A percentile compares a stretch with the other conserved stretches of the same genome.
Evolutionary conservation across 1,140 invertebrate genomes (phyloP).

Genomic region (Anastrepha obliqua): DNA sequence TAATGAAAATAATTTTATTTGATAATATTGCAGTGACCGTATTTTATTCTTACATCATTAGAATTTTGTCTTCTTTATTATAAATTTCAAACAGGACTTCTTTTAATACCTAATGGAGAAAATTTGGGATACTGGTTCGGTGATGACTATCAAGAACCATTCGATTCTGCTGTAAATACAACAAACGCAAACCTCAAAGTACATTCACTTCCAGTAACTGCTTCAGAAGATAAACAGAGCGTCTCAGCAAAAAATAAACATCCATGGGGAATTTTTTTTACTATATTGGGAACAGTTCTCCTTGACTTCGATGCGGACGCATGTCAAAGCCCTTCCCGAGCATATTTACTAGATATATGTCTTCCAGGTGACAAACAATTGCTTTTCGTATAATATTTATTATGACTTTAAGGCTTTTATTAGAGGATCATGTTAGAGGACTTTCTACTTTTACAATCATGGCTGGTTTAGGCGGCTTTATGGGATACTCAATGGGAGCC

Average conservation of each 20-base stretch:
- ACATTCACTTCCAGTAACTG: conserved; percentile 73
- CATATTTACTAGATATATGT: conserved; percentile 94
- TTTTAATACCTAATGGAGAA: conserved; percentile 94
- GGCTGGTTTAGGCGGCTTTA: conserved; percentile 94
- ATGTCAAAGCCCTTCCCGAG: conserved; percentile 94
- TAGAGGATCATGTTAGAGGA: conserved; percentile 93
- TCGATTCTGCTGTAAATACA: conserved; percentile 60
- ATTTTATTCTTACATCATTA: no score
- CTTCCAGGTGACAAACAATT: conserved; percentile 80
- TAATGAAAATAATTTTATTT: no score
- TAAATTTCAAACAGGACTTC: conserved; percentile 78
- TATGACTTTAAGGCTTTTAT: conserved; percentile 54
- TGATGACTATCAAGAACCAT: conserved; percentile 77
- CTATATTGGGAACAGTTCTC: conserved; percentile 93
- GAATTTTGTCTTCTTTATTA: no score
- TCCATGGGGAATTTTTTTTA: conserved; percentile 93
- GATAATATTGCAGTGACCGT: no score
- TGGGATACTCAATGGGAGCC: conserved; percentile 94
- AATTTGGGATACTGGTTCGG: conserved; percentile 86
- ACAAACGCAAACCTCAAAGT: conserved; percentile 71
- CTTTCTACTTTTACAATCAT: conserved; percentile 96
- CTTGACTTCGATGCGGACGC: conserved; percentile 97
- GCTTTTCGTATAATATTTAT: not conserved
- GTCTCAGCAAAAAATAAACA: conserved; percentile 76
- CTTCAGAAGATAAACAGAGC: conserved; percentile 62